Base-by-base conservation (phyloP, 2,888 invertebrate species). In the Gastrophysa polygoni region DNA sequence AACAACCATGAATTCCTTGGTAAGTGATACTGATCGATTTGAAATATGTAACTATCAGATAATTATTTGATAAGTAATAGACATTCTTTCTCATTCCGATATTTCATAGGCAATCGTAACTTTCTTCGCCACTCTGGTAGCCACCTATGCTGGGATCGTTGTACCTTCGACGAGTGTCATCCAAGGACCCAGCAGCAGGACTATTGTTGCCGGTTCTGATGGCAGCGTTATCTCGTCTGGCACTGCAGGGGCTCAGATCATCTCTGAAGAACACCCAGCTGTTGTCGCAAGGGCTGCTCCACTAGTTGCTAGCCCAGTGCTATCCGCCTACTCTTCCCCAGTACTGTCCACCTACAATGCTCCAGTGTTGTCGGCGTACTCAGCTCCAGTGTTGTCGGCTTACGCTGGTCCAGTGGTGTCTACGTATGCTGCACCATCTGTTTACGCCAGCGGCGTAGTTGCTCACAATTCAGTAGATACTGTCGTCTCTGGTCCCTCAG, bases 171-270 rank as follows among this genome's bases (percentile, higher is more conserved):
- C 71, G 1, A 66, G 66, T 29, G 67, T 77, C 47, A 62, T 77
- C 24, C 77, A 76, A 68, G 76, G 76, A 62, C 76, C 76, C 17
- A 75, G 75, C 70, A 66, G 68, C 57, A 74, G 70, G 54, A 67
- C 73, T 10, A 75, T 74, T 18, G 58, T 75, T 4, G 68, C 73
- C n/a, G 76, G 75, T 32, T 69, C 71, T 20, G 76, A 76, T 43
- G 75, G 75, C 28, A 75, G 75, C 59, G 65, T 69, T 7, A 74
- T 76, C 57, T 73, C 73, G 2, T 68, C 77, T 14, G 71, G 72
- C 11, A 67, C 73, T 34, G 75, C 76, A 46, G 77, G 73, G 21
- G 76, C 74, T 16, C 66, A 71, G 49, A 69, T 77, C 51, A 55
- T 77, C 54, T 69, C 74, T 44, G 67, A 71, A 57, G 71, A 68